Evolutionary conservation across 2,113 vertebrate genomes (phyloP).

Genomic region (Camelus bactrianus): DNA sequence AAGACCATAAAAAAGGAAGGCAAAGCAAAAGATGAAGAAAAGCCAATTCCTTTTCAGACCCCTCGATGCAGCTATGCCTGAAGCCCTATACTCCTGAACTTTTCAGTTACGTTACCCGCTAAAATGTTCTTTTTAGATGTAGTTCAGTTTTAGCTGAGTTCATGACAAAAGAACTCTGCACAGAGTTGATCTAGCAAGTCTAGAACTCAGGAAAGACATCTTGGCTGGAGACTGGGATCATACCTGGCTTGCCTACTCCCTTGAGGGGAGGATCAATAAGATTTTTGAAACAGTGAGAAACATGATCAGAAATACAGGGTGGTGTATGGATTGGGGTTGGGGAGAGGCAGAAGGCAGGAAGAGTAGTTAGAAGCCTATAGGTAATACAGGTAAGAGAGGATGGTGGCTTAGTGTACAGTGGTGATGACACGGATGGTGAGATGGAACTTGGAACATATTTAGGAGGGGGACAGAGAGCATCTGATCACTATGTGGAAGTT

Average conservation of each 20-base stretch:
- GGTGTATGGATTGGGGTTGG: background rate
- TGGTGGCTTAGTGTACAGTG: background rate
- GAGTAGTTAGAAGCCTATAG: background rate
- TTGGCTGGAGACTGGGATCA: constrained; percentile 31
- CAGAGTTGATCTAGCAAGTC: background rate
- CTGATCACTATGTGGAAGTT: constrained; percentile 31
- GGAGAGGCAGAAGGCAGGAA: background rate
- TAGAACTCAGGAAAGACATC: constrained; percentile 22
- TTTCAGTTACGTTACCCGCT: background rate
- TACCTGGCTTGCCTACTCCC: background rate
- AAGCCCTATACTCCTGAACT: background rate
- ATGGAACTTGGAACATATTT: constrained; percentile 44
- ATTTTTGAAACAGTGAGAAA: constrained; percentile 16
- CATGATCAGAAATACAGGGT: background rate
- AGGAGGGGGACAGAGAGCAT: background rate
- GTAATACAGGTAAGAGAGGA: background rate
- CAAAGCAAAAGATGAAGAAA: constrained; percentile 42
- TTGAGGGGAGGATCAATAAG: constrained; percentile 4
- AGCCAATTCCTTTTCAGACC: constrained; percentile 38
- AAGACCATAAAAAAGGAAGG: constrained; percentile 47
- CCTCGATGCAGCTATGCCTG: background rate
- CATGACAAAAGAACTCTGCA: constrained; percentile 42
- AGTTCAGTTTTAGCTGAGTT: constrained; percentile 24
- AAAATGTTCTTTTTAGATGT: constrained; percentile 32
- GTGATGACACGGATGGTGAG: constrained; percentile 7